These are phyloP conservation scores for Lasioglossum leucozonium DNA, from an alignment of 2,888 invertebrate species.

Conservation along the genomic window DNA sequence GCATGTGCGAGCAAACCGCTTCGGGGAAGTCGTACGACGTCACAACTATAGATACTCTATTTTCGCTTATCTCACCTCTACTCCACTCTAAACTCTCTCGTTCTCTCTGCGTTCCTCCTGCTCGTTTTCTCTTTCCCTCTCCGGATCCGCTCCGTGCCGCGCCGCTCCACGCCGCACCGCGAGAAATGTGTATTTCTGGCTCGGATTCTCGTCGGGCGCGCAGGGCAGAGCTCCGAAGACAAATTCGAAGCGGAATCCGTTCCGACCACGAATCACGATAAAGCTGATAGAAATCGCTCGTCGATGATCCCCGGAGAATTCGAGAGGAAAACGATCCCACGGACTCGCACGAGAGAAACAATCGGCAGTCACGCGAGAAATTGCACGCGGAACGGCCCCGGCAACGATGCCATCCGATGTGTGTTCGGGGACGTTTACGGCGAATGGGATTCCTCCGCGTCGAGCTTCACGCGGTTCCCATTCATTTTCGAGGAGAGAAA, in stretches of 20 bases:
- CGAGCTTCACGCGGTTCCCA: not conserved
- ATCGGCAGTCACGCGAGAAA: conserved; percentile 30
- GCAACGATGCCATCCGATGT: not conserved
- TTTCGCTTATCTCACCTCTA: conserved; percentile 72
- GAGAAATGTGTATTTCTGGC: conserved; percentile 69
- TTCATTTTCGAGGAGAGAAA: not conserved
- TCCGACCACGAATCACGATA: conserved; percentile 31
- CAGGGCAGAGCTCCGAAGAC: conserved; percentile 36
- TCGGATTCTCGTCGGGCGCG: conserved; percentile 34
- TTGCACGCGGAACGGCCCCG: not conserved
- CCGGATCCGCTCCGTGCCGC: conserved; percentile 32
- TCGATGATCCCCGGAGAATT: conserved; percentile 9
- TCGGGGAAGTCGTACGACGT: conserved; percentile 68
- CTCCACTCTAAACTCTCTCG: conserved; percentile 32
- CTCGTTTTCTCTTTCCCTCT: not conserved
- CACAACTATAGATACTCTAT: conserved; percentile 72
- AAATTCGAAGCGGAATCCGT: conserved; percentile 42
- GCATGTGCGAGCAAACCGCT: conserved; percentile 46
- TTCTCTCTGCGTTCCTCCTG: conserved; percentile 1
- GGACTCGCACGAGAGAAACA: conserved; percentile 25
- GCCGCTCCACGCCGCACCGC: conserved; percentile 20
- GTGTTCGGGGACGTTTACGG: not conserved
- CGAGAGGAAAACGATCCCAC: conserved; percentile 12
- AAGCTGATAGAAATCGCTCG: conserved; percentile 44
- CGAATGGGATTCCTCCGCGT: not conserved